These are phyloP conservation scores for Meriones unguiculatus DNA, from an alignment of 2,113 vertebrate genomes.

Conservation along the genomic window DNA sequence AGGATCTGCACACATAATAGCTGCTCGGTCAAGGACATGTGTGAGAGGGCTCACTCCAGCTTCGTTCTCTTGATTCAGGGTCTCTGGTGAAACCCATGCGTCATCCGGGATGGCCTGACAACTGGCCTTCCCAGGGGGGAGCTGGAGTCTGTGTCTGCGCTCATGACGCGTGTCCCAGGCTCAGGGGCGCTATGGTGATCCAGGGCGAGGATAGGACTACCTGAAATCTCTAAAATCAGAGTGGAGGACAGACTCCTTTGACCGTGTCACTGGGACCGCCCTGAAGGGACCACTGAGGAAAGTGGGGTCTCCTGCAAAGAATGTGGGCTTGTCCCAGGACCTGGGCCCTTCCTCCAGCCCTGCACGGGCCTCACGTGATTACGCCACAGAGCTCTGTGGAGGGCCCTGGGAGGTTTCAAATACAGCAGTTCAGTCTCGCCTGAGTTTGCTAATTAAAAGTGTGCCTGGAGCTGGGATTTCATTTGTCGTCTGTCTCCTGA, in stretches of 20 bases:
- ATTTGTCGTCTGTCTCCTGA: not conserved
- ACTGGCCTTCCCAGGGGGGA: rapidly evolving
- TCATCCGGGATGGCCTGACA: too few species aligned
- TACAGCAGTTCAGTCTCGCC: not conserved
- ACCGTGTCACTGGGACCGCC: too few species aligned
- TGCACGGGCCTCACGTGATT: rapidly evolving
- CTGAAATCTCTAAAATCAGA: not conserved
- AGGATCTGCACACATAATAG: not conserved
- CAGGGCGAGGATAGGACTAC: not conserved
- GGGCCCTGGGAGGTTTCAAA: not conserved
- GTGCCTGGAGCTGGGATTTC: not conserved
- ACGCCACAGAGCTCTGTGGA: not conserved
- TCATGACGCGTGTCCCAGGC: rapidly evolving
- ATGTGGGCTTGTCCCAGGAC: not conserved
- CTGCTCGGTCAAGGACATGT: rapidly evolving
- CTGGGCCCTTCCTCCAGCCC: too few species aligned
- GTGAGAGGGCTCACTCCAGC: not conserved
- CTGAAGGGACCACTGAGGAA: not conserved
- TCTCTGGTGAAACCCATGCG: rapidly evolving
- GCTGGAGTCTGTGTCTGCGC: not conserved
- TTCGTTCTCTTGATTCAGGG: not conserved
- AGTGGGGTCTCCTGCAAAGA: not conserved
- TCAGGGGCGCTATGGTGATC: not conserved
- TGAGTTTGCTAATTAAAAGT: not conserved
- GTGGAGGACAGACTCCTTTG: not conserved